Evolutionary conservation across 2,113 vertebrate genomes (phyloP).

Genomic region (Sclerurus mexicanus): DNA sequence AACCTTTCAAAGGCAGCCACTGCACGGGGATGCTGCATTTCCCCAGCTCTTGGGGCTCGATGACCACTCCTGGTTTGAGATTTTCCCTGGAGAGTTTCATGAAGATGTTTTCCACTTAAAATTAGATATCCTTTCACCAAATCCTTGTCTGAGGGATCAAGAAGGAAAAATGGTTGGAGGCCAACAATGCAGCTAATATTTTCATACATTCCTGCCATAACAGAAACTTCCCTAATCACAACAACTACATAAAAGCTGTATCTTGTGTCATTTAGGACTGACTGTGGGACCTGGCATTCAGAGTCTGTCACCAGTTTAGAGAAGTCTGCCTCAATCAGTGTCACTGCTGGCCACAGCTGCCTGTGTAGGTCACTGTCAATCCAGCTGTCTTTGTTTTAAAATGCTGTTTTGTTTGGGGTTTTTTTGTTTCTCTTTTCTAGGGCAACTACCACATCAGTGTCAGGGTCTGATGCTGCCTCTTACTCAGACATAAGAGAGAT

Average conservation of each 20-base stretch:
- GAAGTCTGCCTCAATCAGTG: conserved; percentile 52
- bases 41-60: background rate
- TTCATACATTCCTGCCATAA: background rate
- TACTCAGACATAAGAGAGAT: background rate
- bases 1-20: background rate
- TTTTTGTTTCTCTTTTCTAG: background rate
- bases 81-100: background rate
- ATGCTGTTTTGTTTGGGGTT: background rate
- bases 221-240: background rate
- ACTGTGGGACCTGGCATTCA: conserved; percentile 40
- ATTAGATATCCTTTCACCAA: background rate
- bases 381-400: conserved; percentile 48
- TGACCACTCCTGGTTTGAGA: background rate
- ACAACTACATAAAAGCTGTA: background rate
- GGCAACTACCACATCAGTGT: conserved; percentile 20
- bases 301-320: conserved; percentile 40
- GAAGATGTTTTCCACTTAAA: background rate
- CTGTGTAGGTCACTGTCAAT: conserved; percentile 33
- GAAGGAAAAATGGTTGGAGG: background rate
- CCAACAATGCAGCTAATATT: background rate
- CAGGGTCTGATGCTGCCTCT: background rate
- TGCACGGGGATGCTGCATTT: background rate
- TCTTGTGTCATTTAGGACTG: conserved; percentile 30
- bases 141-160: background rate
- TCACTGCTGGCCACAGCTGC: conserved; percentile 33